Evolutionary conservation across 1,140 invertebrate genomes (phyloP).

Genomic region (Nylanderia fulva): DNA sequence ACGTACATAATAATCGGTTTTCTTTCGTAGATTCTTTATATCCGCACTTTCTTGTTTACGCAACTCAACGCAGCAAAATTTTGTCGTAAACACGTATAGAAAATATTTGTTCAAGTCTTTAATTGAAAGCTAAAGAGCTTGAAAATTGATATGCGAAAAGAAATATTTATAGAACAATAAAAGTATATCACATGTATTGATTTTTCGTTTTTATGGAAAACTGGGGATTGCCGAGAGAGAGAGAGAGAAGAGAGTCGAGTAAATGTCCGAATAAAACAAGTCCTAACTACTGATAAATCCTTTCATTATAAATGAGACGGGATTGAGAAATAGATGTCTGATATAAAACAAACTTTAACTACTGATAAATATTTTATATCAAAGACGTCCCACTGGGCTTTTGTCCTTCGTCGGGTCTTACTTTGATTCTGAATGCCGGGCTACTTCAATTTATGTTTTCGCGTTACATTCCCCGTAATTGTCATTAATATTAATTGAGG

Average conservation of each 20-base stretch:
- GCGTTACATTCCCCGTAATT: background rate
- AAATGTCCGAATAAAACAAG: conserved; percentile 11
- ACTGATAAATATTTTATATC: conserved; percentile 26
- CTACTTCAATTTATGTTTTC: conserved; percentile 1
- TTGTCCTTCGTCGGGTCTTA: background rate
- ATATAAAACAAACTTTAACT: background rate
- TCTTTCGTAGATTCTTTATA: conserved; percentile 31
- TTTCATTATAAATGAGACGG: conserved; percentile 4
- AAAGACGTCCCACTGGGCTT: background rate
- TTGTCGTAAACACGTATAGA: background rate
- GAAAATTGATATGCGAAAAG: background rate
- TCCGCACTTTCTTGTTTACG: conserved; percentile 40
- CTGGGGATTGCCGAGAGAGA: background rate
- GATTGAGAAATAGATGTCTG: background rate
- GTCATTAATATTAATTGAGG: conserved; percentile 15
- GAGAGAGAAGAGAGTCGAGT: too few relatives aligned
- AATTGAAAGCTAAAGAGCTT: background rate
- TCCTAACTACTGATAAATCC: conserved; percentile 3
- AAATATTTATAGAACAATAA: background rate
- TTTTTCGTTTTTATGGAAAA: background rate
- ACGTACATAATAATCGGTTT: background rate
- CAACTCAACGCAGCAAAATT: background rate
- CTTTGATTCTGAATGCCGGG: background rate
- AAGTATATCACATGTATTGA: background rate
- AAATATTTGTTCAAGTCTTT: background rate